These are phyloP conservation scores for Loxodonta africana DNA, from an alignment of 2,113 vertebrate genomes.

Conservation along the genomic window DNA sequence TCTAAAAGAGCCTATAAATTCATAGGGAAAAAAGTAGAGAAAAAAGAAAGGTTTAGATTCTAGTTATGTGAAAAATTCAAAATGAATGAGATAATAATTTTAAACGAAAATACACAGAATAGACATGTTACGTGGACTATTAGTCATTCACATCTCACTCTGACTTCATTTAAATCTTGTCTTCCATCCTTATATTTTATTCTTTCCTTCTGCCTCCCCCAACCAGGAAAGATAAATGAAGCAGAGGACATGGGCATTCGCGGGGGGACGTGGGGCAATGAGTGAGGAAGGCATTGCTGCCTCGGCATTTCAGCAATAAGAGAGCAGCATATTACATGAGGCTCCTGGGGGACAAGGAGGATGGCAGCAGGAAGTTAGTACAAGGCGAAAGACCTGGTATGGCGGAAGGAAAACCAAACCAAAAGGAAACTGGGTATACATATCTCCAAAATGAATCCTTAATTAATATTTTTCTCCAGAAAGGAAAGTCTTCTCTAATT, in stretches of 20 bases:
- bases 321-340: neutral
- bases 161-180: neutral
- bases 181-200: neutral
- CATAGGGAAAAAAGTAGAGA: neutral
- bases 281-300: neutral
- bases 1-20: neutral
- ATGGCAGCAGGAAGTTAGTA: neutral
- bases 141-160: neutral
- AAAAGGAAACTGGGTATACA: neutral
- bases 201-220: neutral
- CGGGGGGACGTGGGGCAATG: neutral
- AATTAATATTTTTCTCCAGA: neutral
- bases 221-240: neutral
- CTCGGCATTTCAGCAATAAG: neutral
- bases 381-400: neutral
- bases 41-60: neutral
- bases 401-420: neutral
- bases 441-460: neutral
- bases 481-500: slow-evolving; percentile 10
- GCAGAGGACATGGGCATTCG: neutral
- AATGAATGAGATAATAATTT: neutral
- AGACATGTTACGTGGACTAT: neutral
- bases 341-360: neutral
- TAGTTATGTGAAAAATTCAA: neutral
- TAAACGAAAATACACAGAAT: neutral